Conservation (phyloP, 2,113 vertebrate species). For the Hydrochoerus hydrochaeris region DNA sequence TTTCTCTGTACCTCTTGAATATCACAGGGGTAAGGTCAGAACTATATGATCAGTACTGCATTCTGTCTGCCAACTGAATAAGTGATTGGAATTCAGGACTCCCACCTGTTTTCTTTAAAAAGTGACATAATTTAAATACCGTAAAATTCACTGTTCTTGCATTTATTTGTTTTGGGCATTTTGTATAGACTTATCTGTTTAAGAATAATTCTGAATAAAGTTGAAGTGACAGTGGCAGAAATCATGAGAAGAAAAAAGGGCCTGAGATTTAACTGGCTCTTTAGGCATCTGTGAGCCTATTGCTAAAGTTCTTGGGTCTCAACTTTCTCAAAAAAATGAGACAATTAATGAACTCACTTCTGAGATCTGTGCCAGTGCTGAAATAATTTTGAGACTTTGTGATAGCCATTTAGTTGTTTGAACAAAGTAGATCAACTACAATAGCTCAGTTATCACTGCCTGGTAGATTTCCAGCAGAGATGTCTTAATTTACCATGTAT, state of each 20-base stretch:
- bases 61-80: constrained; percentile 11
- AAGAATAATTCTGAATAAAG: constrained; percentile 22
- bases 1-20: constrained; percentile 89
- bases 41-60: not conserved
- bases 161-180: not conserved
- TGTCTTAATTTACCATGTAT: constrained; percentile 5
- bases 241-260: not conserved
- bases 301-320: not conserved
- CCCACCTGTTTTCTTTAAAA: constrained; percentile 29
- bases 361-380: not conserved
- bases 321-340: constrained; percentile 9
- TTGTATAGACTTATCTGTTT: constrained; percentile 8
- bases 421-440: constrained; percentile 13
- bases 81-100: not conserved
- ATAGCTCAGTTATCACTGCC: not conserved
- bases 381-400: not conserved
- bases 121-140: not conserved
- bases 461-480: not conserved
- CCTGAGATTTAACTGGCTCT: not conserved
- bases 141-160: not conserved
- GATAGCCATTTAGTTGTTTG: not conserved
- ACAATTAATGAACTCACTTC: not conserved
- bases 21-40: not conserved
- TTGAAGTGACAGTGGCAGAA: not conserved
- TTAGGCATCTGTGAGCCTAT: not conserved